These are phyloP conservation scores for Nixonia krombeini DNA, from an alignment of 1,140 invertebrate species.

Conservation along the genomic window DNA sequence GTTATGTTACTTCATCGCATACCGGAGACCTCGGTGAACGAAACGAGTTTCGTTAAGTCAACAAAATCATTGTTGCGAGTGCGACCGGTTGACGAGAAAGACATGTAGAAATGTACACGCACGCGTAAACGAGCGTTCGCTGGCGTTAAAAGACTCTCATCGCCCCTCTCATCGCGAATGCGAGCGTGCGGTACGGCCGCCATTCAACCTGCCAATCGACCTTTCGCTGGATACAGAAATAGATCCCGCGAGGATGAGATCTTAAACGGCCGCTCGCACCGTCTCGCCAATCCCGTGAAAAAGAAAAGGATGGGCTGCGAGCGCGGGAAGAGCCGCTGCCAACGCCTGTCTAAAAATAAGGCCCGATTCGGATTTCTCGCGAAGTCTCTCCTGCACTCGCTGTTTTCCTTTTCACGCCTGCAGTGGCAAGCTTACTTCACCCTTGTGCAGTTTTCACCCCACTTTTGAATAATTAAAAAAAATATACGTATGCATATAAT, in stretches of 20 bases:
- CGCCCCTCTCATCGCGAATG: no score
- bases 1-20: no score
- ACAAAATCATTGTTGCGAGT: no score
- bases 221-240: neutral
- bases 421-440: no score
- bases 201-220: neutral
- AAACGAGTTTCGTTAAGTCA: no score
- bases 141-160: no score
- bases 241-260: conserved; percentile 1
- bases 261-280: neutral
- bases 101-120: neutral
- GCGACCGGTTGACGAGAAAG: neutral
- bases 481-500: no score
- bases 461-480: no score
- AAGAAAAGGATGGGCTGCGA: neutral
- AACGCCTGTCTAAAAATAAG: neutral
- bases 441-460: no score
- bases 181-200: neutral
- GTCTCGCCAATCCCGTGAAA: neutral
- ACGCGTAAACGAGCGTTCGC: no score
- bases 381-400: neutral
- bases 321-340: neutral
- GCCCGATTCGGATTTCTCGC: neutral
- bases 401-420: no score
- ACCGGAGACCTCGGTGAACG: no score